Base-by-base conservation (phyloP, 1,140 invertebrate species). In the Aphis gossypii region DNA sequence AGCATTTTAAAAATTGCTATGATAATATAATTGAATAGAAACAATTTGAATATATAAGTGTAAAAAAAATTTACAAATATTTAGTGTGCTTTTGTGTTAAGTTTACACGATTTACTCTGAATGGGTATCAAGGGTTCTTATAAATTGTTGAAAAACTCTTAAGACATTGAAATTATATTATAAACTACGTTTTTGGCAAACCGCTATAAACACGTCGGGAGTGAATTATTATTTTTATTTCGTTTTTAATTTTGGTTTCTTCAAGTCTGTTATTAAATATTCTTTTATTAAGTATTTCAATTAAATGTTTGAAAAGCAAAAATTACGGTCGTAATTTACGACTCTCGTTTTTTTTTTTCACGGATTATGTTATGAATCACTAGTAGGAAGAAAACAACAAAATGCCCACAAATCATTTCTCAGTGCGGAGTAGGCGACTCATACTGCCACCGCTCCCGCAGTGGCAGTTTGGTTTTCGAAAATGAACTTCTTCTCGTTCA, bases 271-370 rank as follows among this genome's bases (percentile, higher is more conserved):
- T 54, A 89, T 89, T 89, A 89, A 54, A 89, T 89, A 89, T 89
- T 89, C 87, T 54, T 35, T 89, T 89, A 89, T 89, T 89, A 54
- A 89, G 87, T 89, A 54, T 89, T 89, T 89, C 87, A 89, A 54
- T 54, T 89, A 89, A 89, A 89, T 89, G 87, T 89, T 89, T 89
- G 48, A 89, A 89, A 89, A 89, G 48, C 48, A 51, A 89, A 88
- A 89, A 89, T 54, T 54, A 89, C 35, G n/a, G 87, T 89, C 7
- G 21, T 89, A 54, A 89, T 89, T 89, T 89, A 89, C 20, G 48
- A 89, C 87, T 89, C 21, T 54, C 9, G n/a, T 38, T 89, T 89
- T 88, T 48, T 48, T 48, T 35, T 51, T 89, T 54, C 8, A 0
- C n/a, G n/a, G 48, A 89, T 54, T 51, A 54, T 38, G n/a, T 89